These are phyloP conservation scores for Barnardius zonarius DNA, from an alignment of 2,113 vertebrate genomes.

Conservation along the genomic window DNA sequence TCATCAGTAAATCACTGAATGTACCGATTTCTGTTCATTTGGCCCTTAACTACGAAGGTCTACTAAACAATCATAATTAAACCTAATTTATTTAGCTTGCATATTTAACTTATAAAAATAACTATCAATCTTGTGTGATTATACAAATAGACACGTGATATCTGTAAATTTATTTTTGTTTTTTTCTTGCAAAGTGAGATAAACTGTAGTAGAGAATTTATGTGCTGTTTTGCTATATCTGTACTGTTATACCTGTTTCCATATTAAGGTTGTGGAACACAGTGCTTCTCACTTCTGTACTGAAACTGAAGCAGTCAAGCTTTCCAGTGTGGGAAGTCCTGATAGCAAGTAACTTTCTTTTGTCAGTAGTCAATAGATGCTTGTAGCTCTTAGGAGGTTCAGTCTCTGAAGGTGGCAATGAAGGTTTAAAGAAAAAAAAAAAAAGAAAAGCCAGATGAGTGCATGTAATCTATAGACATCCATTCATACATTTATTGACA, in stretches of 20 bases:
- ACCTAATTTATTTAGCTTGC: not conserved
- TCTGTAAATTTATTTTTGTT: not conserved
- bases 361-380: not conserved
- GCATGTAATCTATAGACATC: not conserved
- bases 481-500: not conserved
- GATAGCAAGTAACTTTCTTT: not conserved
- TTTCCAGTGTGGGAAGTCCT: not conserved
- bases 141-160: not conserved
- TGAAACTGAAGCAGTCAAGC: not conserved
- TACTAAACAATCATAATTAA: not conserved
- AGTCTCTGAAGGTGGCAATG: not conserved
- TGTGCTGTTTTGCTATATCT: not conserved
- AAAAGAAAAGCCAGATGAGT: not conserved
- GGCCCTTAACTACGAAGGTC: not conserved
- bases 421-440: accelerated
- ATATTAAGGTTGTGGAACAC: not conserved
- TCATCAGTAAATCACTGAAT: not conserved
- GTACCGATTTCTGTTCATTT: not conserved
- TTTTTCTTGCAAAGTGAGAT: not conserved
- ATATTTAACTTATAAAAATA: not conserved
- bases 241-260: not conserved
- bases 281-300: not conserved
- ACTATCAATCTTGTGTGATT: not conserved
- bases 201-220: not conserved
- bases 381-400: not conserved